Evolutionary conservation across 2,113 vertebrate genomes (phyloP), one percentile per base, ranked within the genome.

Genomic region (Noctilio leporinus): DNA sequence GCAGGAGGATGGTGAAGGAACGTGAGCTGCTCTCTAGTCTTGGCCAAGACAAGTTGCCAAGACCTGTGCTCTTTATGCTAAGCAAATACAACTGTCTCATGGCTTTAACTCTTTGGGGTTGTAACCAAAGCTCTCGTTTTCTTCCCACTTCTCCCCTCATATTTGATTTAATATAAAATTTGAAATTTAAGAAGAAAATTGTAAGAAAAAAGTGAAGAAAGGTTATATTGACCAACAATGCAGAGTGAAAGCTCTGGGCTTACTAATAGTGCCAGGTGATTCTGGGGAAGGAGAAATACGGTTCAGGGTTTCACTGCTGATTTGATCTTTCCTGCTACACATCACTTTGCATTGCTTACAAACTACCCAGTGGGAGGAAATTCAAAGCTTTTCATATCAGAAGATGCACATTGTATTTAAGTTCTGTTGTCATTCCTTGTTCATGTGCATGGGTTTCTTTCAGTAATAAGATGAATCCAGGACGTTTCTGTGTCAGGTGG

Each of bases 401-500:
- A 89, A 85, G 40, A 11, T 16, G 15, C 9, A 2, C 2, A 1
- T 35, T 35, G 10, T 77, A 26, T 64, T 78, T 88, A 47, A 38
- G 9, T 45, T 28, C 62, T 73, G 3, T 20, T 87, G 35, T n/a
- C 43, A n/a, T 4, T 78, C 30, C 38, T 65, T 1, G 30, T 83
- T 62, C 20, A 2, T 57, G 7, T 7, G 10, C 55, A 4, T 35
- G 69, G 67, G 28, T 78, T 77, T 77, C 38, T 26, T 67, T 75
- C 40, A 4, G 0, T 40, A 84, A 7, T 7, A 16, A 70, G 43
- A 17, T 49, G 43, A 80, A 7, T 3, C 26, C 10, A 38, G 80
- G 57, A 47, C 30, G 3, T 65, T 14, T 10, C 28, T 28, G 0
- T n/a, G 0, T 22, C 38, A 33, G 53, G 24, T 43, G 59, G 47